phyloP scores from a whole-genome alignment of 2,888 invertebrate species.

The Brachypterus glaber region DNA sequence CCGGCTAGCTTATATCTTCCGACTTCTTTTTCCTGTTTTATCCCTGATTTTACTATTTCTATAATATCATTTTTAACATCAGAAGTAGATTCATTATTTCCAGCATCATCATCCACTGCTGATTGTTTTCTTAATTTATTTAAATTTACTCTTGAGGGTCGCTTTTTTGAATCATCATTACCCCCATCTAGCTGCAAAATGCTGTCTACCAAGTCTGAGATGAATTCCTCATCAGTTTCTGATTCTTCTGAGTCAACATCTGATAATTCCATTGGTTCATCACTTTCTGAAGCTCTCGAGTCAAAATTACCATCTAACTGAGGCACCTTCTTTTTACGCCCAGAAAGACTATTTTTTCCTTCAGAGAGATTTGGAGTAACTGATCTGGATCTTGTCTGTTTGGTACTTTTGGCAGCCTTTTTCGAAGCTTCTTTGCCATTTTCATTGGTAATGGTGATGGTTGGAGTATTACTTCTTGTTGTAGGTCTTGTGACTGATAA shows the following conservation, averaged over 20 bases:
- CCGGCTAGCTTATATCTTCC: too few relatives aligned
- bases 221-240: background rate
- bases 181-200: constrained; percentile 25
- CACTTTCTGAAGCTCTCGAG: background rate
- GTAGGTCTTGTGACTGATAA: constrained; percentile 3
- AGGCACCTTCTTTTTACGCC: background rate
- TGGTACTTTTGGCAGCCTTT: background rate
- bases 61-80: constrained; percentile 46
- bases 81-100: too few relatives aligned
- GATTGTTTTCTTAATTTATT: constrained; percentile 17
- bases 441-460: background rate
- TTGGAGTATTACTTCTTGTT: background rate
- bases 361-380: too few relatives aligned
- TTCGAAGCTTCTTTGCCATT: background rate
- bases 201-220: constrained; percentile 1
- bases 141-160: constrained; percentile 15
- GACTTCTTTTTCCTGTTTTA: too few relatives aligned
- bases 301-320: background rate
- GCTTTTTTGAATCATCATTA: constrained; percentile 15
- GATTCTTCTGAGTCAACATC: background rate
- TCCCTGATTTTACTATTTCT: too few relatives aligned
- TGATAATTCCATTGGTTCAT: background rate
- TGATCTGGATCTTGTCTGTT: too few relatives aligned
- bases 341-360: too few relatives aligned
- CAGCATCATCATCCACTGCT: constrained; percentile 3